Percentiles rank a stretch among this genome's conserved stretches.
Conservation (phyloP, 2,888 invertebrate genomes). For the Agriopis leucophaearia region DNA sequence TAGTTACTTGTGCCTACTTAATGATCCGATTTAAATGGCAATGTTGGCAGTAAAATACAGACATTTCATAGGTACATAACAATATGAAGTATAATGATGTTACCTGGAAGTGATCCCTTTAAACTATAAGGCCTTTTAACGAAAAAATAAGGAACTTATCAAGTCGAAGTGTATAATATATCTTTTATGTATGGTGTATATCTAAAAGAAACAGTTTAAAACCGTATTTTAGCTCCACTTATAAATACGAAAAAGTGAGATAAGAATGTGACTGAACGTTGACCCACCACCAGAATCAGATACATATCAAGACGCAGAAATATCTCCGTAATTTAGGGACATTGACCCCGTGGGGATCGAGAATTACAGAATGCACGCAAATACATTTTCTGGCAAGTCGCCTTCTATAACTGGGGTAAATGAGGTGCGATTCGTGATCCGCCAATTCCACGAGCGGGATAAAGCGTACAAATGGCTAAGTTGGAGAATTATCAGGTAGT, state of each 20-base stretch:
- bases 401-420: constrained; percentile 57
- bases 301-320: constrained; percentile 41
- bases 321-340: constrained; percentile 52
- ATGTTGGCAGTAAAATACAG: too few relatives aligned
- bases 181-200: not conserved
- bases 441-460: too few relatives aligned
- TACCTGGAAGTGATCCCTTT: too few relatives aligned
- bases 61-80: too few relatives aligned
- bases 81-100: too few relatives aligned
- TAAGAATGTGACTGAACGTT: constrained; percentile 39
- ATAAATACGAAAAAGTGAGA: constrained; percentile 22
- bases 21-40: too few relatives aligned
- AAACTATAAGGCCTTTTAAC: too few relatives aligned
- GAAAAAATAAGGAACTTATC: too few relatives aligned
- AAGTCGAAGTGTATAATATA: too few relatives aligned
- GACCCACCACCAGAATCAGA: constrained; percentile 31
- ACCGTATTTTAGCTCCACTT: constrained; percentile 18
- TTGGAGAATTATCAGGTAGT: too few relatives aligned
- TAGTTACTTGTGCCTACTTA: too few relatives aligned
- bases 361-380: constrained; percentile 52
- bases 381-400: constrained; percentile 58
- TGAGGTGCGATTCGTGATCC: constrained; percentile 40
- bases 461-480: too few relatives aligned
- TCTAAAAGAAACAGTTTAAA: not conserved
- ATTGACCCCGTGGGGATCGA: constrained; percentile 46